Conservation (phyloP, 2,888 invertebrate genomes). For the Spodoptera picta region DNA sequence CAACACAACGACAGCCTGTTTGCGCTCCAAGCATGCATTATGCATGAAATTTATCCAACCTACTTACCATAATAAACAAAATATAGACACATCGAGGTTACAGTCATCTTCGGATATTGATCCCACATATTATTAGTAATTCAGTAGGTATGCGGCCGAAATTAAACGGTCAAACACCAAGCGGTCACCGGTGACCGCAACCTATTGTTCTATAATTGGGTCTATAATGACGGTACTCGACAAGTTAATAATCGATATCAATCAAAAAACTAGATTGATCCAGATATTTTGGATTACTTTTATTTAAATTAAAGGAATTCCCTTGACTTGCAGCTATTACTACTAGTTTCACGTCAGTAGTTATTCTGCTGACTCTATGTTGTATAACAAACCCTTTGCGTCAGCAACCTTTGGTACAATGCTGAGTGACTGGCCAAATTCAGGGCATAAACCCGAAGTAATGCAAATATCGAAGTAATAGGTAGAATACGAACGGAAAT, state of each 20-base stretch:
- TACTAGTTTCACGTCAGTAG: conserved; percentile 22
- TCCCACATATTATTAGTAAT: not conserved
- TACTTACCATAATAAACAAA: conserved; percentile 47
- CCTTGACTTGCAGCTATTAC: conserved; percentile 6
- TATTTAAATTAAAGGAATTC: no score
- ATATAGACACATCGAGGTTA: conserved; percentile 27
- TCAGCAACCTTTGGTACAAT: conserved; percentile 40
- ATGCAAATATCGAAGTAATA: conserved; percentile 39
- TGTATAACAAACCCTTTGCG: conserved; percentile 34
- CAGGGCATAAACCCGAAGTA: conserved; percentile 33
- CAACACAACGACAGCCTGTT: conserved; percentile 42
- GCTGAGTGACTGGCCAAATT: conserved; percentile 31
- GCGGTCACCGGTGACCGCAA: no score
- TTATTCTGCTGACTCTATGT: conserved; percentile 35
- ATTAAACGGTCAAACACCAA: no score
- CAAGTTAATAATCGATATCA: no score
- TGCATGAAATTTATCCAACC: conserved; percentile 54
- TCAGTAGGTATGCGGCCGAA: no score
- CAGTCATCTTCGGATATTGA: conserved; percentile 16
- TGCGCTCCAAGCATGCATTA: conserved; percentile 51
- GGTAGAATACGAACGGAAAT: conserved; percentile 51
- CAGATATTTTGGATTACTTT: no score
- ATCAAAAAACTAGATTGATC: no score
- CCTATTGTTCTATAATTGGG: no score
- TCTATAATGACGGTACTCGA: no score